Percentiles rank a stretch among this genome's conserved stretches.
phyloP scores from a whole-genome alignment of 2,113 vertebrate genomes.

The Microtus oregoni region DNA sequence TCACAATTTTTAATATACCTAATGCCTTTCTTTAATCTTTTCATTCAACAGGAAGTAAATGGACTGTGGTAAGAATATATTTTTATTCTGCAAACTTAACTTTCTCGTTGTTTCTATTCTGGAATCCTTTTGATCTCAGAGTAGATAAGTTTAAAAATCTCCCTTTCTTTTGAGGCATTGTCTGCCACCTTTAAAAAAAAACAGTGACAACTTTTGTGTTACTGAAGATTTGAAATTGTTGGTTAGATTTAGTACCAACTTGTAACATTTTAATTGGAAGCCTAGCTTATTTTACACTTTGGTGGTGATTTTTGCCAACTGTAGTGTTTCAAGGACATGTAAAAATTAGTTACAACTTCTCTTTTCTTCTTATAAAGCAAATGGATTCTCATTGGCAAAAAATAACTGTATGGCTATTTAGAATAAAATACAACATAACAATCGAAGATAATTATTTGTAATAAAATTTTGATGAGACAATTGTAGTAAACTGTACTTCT shows the following conservation, averaged over 20 bases:
- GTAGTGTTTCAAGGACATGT: constrained; percentile 66
- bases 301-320: constrained; percentile 68
- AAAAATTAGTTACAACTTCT: constrained; percentile 29
- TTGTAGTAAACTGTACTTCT: background rate
- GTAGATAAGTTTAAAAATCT: constrained; percentile 49
- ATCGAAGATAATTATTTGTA: constrained; percentile 2
- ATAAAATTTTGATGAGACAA: background rate
- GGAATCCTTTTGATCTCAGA: constrained; percentile 52
- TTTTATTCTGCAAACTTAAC: constrained; percentile 47
- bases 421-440: constrained; percentile 1
- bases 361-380: constrained; percentile 25
- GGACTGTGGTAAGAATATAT: background rate
- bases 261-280: constrained; percentile 82
- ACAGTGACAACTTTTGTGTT: constrained; percentile 77
- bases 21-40: background rate
- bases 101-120: constrained; percentile 66
- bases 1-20: background rate
- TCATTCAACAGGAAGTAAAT: constrained; percentile 11
- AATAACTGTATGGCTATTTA: background rate
- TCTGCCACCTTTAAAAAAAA: constrained; percentile 79
- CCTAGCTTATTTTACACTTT: constrained; percentile 75
- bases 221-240: constrained; percentile 75
- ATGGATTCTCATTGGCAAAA: background rate
- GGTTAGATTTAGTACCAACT: constrained; percentile 79
- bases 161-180: constrained; percentile 62